Evolutionary conservation across 1,140 invertebrate species (phyloP).

Genomic region (Mizuhopecten yessoensis): DNA sequence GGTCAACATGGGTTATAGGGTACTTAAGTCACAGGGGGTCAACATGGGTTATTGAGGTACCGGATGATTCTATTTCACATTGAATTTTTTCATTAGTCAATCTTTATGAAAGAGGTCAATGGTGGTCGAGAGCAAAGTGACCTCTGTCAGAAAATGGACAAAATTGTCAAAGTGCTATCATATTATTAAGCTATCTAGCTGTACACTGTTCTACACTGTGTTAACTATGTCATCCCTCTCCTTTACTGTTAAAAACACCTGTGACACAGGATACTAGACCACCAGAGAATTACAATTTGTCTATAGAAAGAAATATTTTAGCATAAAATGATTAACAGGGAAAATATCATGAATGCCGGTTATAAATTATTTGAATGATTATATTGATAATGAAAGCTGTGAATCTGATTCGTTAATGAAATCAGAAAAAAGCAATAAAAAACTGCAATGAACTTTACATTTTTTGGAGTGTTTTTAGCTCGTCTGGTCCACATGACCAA

Average conservation of each 20-base stretch:
- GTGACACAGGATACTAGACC: conserved; percentile 8
- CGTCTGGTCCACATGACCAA: no score
- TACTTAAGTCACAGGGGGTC: neutral
- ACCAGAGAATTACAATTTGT: neutral
- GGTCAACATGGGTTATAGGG: neutral
- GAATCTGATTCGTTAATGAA: neutral
- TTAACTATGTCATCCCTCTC: no score
- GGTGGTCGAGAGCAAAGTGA: neutral
- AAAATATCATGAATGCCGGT: neutral
- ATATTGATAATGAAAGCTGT: neutral
- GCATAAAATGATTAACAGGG: neutral
- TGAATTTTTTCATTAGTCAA: neutral
- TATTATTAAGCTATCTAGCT: no score
- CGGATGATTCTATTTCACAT: neutral
- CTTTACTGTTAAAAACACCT: neutral
- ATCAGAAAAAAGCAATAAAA: neutral
- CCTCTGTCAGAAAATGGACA: no score
- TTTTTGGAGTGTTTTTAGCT: neutral
- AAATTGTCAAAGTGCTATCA: neutral
- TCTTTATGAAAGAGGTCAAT: neutral
- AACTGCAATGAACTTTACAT: neutral
- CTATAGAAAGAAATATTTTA: neutral
- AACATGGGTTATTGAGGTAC: neutral
- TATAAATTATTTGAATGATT: conserved; percentile 19
- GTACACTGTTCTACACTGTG: no score